These are phyloP conservation scores for Ceratina japonica DNA, from an alignment of 1,140 invertebrate species.

Conservation along the genomic window DNA sequence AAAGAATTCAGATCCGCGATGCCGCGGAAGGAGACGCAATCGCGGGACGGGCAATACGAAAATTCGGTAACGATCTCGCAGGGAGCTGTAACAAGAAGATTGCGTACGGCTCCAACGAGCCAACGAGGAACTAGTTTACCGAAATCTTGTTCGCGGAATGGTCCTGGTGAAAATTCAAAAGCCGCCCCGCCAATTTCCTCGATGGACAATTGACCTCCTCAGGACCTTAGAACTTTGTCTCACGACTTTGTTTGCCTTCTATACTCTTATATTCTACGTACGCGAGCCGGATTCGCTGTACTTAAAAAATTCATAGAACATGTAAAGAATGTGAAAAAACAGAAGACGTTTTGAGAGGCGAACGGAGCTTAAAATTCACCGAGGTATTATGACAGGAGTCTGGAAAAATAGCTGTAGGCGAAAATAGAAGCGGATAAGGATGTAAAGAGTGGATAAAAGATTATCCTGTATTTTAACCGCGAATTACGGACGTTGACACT, in stretches of 20 bases:
- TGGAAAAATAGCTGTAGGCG: background rate
- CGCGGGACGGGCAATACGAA: background rate
- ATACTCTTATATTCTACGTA: background rate
- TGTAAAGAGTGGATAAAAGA: no score
- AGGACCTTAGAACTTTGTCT: background rate
- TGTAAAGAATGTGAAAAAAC: background rate
- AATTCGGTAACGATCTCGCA: background rate
- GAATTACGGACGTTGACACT: conserved; percentile 34
- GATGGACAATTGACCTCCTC: background rate
- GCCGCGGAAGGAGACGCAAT: background rate
- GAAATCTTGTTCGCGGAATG: background rate
- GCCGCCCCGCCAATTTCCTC: conserved; percentile 5
- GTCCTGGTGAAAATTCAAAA: conserved; percentile 1
- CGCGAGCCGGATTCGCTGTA: no score
- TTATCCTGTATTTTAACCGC: conserved; percentile 59
- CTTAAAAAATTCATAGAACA: background rate
- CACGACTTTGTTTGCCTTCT: conserved; percentile 24
- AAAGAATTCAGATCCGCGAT: no score
- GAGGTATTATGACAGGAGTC: background rate
- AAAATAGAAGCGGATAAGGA: no score
- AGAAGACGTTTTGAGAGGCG: background rate
- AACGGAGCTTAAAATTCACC: background rate
- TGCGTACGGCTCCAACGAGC: background rate
- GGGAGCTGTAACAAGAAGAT: background rate
- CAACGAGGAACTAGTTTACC: background rate